Base-by-base conservation (phyloP, 2,888 invertebrate species). In the Apamea anceps region DNA sequence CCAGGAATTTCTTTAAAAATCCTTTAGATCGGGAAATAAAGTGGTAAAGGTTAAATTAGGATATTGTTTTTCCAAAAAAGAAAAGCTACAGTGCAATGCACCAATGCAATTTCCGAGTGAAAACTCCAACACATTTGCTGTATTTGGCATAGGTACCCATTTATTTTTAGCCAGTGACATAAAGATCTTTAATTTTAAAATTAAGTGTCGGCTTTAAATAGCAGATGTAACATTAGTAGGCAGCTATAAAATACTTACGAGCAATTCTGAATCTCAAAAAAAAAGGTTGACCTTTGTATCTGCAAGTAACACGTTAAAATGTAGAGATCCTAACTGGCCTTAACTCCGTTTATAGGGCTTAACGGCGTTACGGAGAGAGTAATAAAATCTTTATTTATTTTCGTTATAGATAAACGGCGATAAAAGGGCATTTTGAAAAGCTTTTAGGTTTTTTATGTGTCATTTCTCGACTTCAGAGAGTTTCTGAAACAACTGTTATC, bases 311-410 rank as follows among this genome's bases (percentile, higher is more conserved):
- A 63, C 79, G 32, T 45, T 54, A 79, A 62, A 79, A 67, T 42
- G 51, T 63, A 68, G 45, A 42, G 37, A 63, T 12, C 51, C 82
- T 60, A 65, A 79, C 80, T 48, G 57, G 79, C 32, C 63, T 18
- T 65, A 65, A 79, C 51, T 60, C 37, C 28, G 25, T 79, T 79
- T 79, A 79, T 70, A n/a, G 18, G 42, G 28, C n/a, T n/a, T 57
- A 57, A 57, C 12, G 25, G 12, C 57, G 57, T 25, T 28, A 32
- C 62, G n/a, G 51, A 63, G 62, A 54, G 51, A n/a, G 66, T 79
- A 80, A 85, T 88, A 88, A 86, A 88, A 78, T 66, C 63, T 82
- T 82, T 86, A 84, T 87, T 87, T 82, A 84, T 84, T 87, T 84
- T 81, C 48, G 77, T 78, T 75, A 68, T 72, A 77, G 79, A 67